These are phyloP conservation scores for Anoplopoma fimbria DNA, from an alignment of 2,113 vertebrate species.

Conservation along the genomic window DNA sequence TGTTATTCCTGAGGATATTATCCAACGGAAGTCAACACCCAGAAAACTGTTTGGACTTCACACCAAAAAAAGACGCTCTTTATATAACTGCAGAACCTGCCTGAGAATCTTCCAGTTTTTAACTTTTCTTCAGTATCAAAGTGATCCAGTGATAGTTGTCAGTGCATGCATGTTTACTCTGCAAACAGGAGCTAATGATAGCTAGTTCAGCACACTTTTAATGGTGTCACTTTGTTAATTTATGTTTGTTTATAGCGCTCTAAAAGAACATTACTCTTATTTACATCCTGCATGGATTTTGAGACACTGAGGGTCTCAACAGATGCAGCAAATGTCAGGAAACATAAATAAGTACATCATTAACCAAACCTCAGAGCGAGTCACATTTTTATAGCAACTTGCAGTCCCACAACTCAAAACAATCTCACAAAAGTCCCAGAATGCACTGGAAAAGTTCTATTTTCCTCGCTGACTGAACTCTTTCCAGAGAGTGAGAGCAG, in stretches of 20 bases:
- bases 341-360: not conserved
- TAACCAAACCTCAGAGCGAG: not conserved
- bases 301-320: not conserved
- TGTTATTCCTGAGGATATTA: not conserved
- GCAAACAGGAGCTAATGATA: not conserved
- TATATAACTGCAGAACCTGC: not conserved
- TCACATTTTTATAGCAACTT: too few relatives aligned
- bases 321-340: too few relatives aligned
- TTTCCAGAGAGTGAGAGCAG: not conserved
- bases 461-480: too few relatives aligned
- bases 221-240: not conserved
- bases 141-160: too few relatives aligned
- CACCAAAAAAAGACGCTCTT: not conserved
- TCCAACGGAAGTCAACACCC: not conserved
- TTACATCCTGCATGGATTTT: too few relatives aligned
- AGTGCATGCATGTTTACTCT: not conserved
- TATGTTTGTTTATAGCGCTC: too few relatives aligned
- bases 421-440: not conserved
- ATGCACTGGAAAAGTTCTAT: not conserved
- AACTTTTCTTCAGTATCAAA: not conserved
- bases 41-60: not conserved
- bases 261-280: too few relatives aligned
- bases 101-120: not conserved
- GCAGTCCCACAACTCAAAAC: too few relatives aligned
- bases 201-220: not conserved